Percentiles rank a stretch among this genome's conserved stretches.
Conservation (phyloP, 2,888 invertebrate species). For the Alviniconcha strummeri region DNA sequence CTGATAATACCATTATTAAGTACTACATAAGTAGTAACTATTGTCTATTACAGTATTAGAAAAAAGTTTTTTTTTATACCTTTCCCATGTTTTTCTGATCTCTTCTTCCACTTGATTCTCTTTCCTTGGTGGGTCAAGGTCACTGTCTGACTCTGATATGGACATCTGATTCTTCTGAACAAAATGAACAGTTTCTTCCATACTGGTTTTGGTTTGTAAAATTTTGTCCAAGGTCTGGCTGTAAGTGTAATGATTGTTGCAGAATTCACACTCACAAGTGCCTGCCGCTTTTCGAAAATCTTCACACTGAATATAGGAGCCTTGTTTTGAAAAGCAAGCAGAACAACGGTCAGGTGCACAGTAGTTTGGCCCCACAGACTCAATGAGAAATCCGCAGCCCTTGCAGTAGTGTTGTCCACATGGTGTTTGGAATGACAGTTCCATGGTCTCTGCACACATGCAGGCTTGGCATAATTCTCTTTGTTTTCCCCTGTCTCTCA, state of each 20-base stretch:
- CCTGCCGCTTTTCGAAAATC: background rate
- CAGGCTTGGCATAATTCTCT: background rate
- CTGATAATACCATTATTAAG: no score
- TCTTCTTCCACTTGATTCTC: slow-evolving; percentile 38
- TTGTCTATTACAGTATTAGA: no score
- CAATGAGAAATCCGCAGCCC: slow-evolving; percentile 34
- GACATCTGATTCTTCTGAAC: no score
- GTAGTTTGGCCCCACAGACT: background rate
- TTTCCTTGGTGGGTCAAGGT: no score
- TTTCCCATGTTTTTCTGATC: slow-evolving; percentile 43
- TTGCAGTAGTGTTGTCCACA: slow-evolving; percentile 18
- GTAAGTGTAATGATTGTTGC: background rate
- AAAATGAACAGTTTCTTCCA: no score
- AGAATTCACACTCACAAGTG: slow-evolving; percentile 15
- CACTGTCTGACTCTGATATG: no score
- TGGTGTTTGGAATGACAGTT: background rate
- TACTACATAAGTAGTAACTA: no score
- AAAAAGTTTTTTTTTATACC: slow-evolving; percentile 26
- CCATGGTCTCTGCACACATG: background rate
- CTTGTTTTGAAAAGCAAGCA: background rate
- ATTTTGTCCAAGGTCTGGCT: no score
- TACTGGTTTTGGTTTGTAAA: no score
- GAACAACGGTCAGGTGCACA: background rate
- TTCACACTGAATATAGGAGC: no score
- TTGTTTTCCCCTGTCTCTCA: background rate